Evolutionary conservation across 2,888 invertebrate species (phyloP), one percentile per base, ranked within the genome.

Genomic region (Drosophila kambysellisi): DNA sequence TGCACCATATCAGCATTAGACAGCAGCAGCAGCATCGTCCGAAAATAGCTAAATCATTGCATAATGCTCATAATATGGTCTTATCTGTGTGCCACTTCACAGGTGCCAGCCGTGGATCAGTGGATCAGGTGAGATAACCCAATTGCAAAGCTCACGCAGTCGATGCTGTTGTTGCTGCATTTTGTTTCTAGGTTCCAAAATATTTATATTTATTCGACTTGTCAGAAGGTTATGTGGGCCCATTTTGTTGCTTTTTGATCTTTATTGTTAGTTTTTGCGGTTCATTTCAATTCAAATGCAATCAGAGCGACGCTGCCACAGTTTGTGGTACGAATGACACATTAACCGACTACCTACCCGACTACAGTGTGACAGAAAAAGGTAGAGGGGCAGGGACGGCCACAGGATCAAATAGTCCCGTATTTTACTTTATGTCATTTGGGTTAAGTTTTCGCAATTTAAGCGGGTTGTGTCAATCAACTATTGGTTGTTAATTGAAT

Each of bases 221-320:
- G 70, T 25, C 63, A 62, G 64, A 61, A 39, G 53, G 29, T 52
- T 29, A 4, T 56, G 20, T 43, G 41, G 37, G 3, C 15, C 41
- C 37, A n/a, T 29, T 57, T 57, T 57, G 56, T 37, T 57, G 61
- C 32, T 77, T 81, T 74, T 67, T 68, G 77, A 81, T 72, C 78
- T 83, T 83, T 86, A 82, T 89, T 91, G 77, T 85, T 86, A 85
- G 90, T 88, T 91, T 91, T 85, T 90, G 91, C 77, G 86, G 90
- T 91, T 80, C 81, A 86, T 81, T 87, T 83, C 83, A 81, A 88
- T 86, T 76, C 82, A 78, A 89, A 85, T 80, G 87, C 89, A 90
- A 91, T 91, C 88, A 87, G 63, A 61, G 70, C 81, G 39, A 37
- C 30, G 59, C 56, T 72, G 72, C 68, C 72, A 66, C 76, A 80